phyloP scores from a whole-genome alignment of 2,888 invertebrate species.

The Drosophila fulvimacula region DNA sequence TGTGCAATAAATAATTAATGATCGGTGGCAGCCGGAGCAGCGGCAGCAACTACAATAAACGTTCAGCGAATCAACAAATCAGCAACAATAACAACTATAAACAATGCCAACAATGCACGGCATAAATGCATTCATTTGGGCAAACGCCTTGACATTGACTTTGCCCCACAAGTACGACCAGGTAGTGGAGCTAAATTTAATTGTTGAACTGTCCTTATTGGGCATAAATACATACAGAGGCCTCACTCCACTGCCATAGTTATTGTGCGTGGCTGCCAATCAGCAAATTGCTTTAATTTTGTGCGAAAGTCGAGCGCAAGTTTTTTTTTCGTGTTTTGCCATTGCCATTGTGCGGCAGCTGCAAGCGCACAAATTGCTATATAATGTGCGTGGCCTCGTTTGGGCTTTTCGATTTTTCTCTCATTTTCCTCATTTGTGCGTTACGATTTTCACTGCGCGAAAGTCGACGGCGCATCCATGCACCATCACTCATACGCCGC shows the following conservation, averaged over 20 bases:
- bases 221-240: conserved; percentile 4
- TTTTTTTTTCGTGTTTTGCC: conserved; percentile 30
- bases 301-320: conserved; percentile 61
- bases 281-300: conserved; percentile 68
- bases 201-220: conserved; percentile 66
- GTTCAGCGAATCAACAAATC: conserved; percentile 37
- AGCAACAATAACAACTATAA: conserved; percentile 26
- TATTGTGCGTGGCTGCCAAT: conserved; percentile 39
- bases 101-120: conserved; percentile 46
- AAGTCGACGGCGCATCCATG: conserved; percentile 30
- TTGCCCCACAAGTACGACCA: conserved; percentile 36
- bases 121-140: conserved; percentile 42
- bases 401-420: conserved; percentile 27
- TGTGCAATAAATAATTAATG: conserved; percentile 74
- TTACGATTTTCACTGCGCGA: conserved; percentile 58
- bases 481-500: conserved; percentile 56
- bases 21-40: conserved; percentile 29
- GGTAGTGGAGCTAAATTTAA: conserved; percentile 27
- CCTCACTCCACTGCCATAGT: conserved; percentile 8
- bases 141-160: conserved; percentile 56
- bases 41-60: conserved; percentile 28
- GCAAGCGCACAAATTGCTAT: conserved; percentile 71
- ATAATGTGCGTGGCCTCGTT: conserved; percentile 79
- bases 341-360: conserved; percentile 37
- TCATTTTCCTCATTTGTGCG: conserved; percentile 24